Conservation (phyloP, 2,888 invertebrate species). For the Spatulosminthurus flaviceps region DNA sequence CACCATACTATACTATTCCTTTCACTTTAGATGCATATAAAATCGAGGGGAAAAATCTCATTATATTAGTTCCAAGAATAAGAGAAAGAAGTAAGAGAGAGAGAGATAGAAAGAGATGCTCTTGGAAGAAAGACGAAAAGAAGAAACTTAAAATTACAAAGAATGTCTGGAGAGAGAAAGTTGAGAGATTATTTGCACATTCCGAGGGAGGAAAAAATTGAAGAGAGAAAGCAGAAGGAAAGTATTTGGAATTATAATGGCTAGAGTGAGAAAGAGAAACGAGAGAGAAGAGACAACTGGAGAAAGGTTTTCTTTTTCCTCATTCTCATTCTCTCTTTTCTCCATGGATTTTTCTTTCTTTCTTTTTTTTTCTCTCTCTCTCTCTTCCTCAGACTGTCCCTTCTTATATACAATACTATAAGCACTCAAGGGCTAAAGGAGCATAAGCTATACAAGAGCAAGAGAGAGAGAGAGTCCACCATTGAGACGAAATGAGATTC, state of each 20-base stretch:
- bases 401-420: not conserved
- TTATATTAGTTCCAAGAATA: not conserved
- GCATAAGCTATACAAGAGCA: conserved; percentile 19
- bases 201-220: not conserved
- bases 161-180: not conserved
- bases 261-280: not conserved
- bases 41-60: not conserved
- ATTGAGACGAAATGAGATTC: conserved; percentile 63
- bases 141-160: too few relatives aligned
- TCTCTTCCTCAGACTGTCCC: not conserved
- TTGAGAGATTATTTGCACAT: conserved; percentile 11
- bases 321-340: conserved; percentile 22
- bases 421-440: not conserved
- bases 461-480: conserved; percentile 38
- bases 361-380: conserved; percentile 18
- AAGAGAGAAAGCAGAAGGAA: conserved; percentile 24
- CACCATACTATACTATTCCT: conserved; percentile 9
- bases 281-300: not conserved
- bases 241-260: conserved; percentile 2
- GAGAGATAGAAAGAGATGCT: too few relatives aligned
- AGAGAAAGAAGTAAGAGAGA: too few relatives aligned
- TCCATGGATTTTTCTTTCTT: conserved; percentile 18
- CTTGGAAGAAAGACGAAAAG: too few relatives aligned
- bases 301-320: not conserved
- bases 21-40: conserved; percentile 29